Evolutionary conservation across 1,140 invertebrate species (phyloP), one percentile per base, ranked within the genome.

Genomic region (Hycleus phaleratus): DNA sequence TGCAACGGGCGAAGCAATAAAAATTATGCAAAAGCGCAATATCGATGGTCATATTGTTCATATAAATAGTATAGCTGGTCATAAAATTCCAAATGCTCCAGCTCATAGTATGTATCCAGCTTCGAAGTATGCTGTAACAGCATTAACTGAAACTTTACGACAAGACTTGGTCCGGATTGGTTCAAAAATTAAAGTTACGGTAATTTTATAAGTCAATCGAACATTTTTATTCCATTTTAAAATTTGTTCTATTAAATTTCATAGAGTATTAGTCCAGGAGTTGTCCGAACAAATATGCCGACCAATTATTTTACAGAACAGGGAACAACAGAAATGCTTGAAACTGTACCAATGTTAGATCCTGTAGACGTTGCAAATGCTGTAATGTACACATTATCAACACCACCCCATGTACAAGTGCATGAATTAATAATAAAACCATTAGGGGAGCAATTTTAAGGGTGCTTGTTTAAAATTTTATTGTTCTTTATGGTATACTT

Each of bases 81-180:
- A 82, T 62, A 71, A 65, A 3, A 58, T 74, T 1, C 58, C 64
- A 3, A 44, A 55, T 6, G 32, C 60, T 10, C 55, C 65, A 1
- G 38, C 47, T 24, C 42, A 63, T 48, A 75, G 73, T 61, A 52
- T 77, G n/a, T 84, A 84, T 69, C 69, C 76, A 24, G 75, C 77
- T 7, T 78, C 75, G 10, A 85, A 84, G 67, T 77, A 75, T 66
- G 79, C 77, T 8, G 75, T 79, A 3, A 77, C 75, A 4, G 78
- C 78, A 5, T 64, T 85, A 32, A 77, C 78, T 7, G 76, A 83
- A 40, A 76, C 74, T 11, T 65, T 83, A 7, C 67, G 79, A 1
- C 18, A 18, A 18, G 18, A 18, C 2, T 18, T 18, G 1, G 1
- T 18, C 18, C 18, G 18, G 18, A 18, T 18, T 18, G 18, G 18